Evolutionary conservation across 2,113 vertebrate species (phyloP).

Genomic region (Charina bottae): DNA sequence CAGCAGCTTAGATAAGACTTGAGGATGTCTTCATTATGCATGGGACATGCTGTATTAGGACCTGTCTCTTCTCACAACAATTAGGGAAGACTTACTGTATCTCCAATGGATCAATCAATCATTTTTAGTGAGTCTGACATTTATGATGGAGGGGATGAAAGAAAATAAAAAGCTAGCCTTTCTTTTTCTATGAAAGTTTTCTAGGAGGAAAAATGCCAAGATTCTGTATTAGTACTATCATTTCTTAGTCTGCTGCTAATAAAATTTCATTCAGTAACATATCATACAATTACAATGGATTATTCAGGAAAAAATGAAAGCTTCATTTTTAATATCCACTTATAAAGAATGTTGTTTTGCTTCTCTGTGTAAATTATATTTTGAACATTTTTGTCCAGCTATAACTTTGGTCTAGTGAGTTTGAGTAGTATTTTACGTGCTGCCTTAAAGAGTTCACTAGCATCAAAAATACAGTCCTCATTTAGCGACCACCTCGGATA

Average conservation of each 20-base stretch:
- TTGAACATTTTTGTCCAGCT: background rate
- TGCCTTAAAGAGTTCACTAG: background rate
- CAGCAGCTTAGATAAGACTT: background rate
- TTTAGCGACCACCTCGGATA: too few species aligned
- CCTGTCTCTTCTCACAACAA: background rate
- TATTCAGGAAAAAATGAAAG: background rate
- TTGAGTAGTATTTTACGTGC: background rate
- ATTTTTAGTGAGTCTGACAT: background rate
- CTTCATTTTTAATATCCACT: background rate
- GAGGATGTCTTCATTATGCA: background rate
- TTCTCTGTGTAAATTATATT: background rate
- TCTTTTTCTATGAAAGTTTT: background rate
- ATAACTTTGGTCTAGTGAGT: background rate
- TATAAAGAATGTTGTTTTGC: background rate
- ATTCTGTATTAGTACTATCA: background rate
- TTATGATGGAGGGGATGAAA: background rate
- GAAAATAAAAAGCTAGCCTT: background rate
- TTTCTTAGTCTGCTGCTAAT: background rate
- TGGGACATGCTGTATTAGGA: background rate
- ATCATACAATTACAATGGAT: background rate
- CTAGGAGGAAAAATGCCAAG: background rate
- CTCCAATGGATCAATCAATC: background rate
- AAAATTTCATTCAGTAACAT: background rate
- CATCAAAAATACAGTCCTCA: background rate
- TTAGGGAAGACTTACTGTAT: background rate